phyloP scores from a whole-genome alignment of 2,888 invertebrate genomes.

The Andrena trimmerana region DNA sequence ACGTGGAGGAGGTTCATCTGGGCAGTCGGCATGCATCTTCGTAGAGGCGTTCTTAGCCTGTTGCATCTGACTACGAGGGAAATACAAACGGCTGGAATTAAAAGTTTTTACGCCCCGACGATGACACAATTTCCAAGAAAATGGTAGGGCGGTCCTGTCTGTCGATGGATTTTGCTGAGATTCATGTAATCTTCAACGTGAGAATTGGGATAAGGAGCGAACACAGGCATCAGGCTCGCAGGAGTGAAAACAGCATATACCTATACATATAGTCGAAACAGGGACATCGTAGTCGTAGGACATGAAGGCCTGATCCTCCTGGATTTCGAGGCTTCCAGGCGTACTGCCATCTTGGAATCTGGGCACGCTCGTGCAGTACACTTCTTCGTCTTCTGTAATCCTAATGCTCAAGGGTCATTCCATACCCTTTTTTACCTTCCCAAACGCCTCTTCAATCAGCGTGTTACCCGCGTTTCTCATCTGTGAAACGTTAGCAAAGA shows the following conservation, averaged over 20 bases:
- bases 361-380: slow-evolving; percentile 43
- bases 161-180: slow-evolving; percentile 28
- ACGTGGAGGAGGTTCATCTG: slow-evolving; percentile 52
- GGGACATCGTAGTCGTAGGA: slow-evolving; percentile 46
- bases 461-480: background rate
- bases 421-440: slow-evolving; percentile 82
- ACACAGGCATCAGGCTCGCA: slow-evolving; percentile 77
- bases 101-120: slow-evolving; percentile 26
- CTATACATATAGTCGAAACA: background rate
- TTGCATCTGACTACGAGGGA: slow-evolving; percentile 64
- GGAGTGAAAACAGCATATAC: slow-evolving; percentile 53
- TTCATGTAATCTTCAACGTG: slow-evolving; percentile 55
- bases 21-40: slow-evolving; percentile 35
- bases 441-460: slow-evolving; percentile 37
- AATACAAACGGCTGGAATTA: slow-evolving; percentile 16
- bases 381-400: slow-evolving; percentile 75
- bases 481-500: slow-evolving; percentile 6
- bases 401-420: slow-evolving; percentile 83
- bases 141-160: slow-evolving; percentile 15
- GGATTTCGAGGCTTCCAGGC: slow-evolving; percentile 74
- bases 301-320: slow-evolving; percentile 77
- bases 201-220: slow-evolving; percentile 79
- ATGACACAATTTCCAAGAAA: slow-evolving; percentile 23
- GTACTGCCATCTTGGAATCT: slow-evolving; percentile 51
- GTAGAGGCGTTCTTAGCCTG: slow-evolving; percentile 66